Percentiles rank a stretch among this genome's conserved stretches.
These are phyloP conservation scores for human (Homo sapiens) DNA, from an alignment of 2,113 vertebrate genomes.

Conservation along the genomic window GRCh38 chr2:53631501-53632000, in stretches of 20 bases:
- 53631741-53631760: not conserved
- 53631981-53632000: not conserved
- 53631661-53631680: not conserved
- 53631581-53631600: not conserved
- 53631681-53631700: not conserved
- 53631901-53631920: not conserved
- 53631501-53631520: not conserved
- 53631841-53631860: not conserved
- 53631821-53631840: not conserved
- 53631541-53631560: not conserved
- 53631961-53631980: not conserved
- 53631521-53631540: not conserved
- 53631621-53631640: not conserved
- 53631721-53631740: not conserved
- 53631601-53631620: not conserved
- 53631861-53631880: not conserved
- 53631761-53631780: not conserved
- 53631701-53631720: not conserved
- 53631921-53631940: not conserved
- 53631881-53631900: not conserved
- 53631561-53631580: not conserved
- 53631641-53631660: not conserved
- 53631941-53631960: not conserved
- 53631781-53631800: not conserved
- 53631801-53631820: not conserved